A percentile compares a stretch with the other conserved stretches of the same genome.
Conservation (phyloP, 2,888 invertebrate species). For the Ariolimax columbianus region DNA sequence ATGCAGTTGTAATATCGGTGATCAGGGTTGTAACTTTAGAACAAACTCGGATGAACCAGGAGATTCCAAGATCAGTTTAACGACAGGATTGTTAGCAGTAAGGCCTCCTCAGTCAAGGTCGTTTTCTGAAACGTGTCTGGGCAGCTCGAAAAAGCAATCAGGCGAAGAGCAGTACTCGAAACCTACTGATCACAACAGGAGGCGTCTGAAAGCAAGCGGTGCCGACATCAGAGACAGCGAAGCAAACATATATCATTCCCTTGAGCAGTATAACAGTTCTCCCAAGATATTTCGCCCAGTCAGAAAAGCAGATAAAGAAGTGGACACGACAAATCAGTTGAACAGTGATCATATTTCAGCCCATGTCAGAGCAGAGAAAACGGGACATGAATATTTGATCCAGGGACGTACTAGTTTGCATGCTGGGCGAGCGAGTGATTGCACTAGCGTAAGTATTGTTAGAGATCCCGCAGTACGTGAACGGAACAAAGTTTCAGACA, state of each 20-base stretch:
- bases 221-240: neutral
- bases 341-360: neutral
- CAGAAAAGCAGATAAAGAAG: neutral
- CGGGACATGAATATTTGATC: neutral
- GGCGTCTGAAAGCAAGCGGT: neutral
- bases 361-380: neutral
- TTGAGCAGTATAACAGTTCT: neutral
- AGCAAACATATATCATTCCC: neutral
- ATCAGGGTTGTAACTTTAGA: neutral
- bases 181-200: neutral
- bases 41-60: constrained; percentile 19
- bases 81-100: neutral
- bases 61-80: constrained; percentile 13
- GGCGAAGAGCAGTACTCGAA: neutral
- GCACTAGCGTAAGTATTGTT: neutral
- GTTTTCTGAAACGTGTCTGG: neutral
- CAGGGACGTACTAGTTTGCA: neutral
- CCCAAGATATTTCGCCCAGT: neutral
- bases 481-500: neutral
- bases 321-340: neutral
- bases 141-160: neutral
- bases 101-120: neutral
- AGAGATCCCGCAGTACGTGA: neutral
- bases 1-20: neutral
- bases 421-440: neutral